Evolutionary conservation across 2,113 vertebrate genomes (phyloP), one percentile per base, ranked within the genome.

Genomic region (Gnathonemus longibarbis): DNA sequence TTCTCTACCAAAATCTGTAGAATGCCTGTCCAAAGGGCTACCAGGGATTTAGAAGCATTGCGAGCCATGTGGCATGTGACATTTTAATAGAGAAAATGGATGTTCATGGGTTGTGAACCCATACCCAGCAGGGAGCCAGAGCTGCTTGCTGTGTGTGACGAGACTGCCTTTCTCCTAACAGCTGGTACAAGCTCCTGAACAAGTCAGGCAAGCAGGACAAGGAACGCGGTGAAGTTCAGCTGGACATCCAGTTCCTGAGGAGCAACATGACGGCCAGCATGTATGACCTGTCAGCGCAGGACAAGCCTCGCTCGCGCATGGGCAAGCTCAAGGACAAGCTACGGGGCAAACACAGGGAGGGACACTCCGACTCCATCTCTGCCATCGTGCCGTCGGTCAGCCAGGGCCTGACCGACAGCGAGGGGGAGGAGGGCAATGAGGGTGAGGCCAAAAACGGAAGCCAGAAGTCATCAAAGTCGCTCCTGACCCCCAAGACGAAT

Each of bases 181-280:
- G 98, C 91, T 99, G 98, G 98, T 98, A 97, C 90, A 97, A 96
- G 70, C 93, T 99, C 83, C 93, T 94, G 90, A 97, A 97, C 89
- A 99, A 99, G 83, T 94, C 95, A 0, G 98, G 98, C 0, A 99
- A 98, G 66, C 95, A 97, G 19, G 97, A 98, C 24, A 99, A 99
- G 91, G 97, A 98, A 86, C 92, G 98, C 46, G 98, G 98, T 4
- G 97, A 98, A 90, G 97, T 99, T 0, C 96, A 98, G 17, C 95
- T 99, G 49, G 97, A 99, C 87, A 96, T 99, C 94, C 97, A 97
- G 92, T 99, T 99, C 17, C 96, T 97, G 96, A 97, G 97, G 90
- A 98, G 97, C 96, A 98, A 97, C 94, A 96, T 99, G 97, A 99
- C 98, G 0, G 97, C 96, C 91, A 99, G 98, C 94, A 99, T 99